Percentiles rank a stretch among this genome's conserved stretches.
Evolutionary conservation across 2,113 vertebrate genomes (phyloP).

Genomic region (Gymnarchus niloticus): DNA sequence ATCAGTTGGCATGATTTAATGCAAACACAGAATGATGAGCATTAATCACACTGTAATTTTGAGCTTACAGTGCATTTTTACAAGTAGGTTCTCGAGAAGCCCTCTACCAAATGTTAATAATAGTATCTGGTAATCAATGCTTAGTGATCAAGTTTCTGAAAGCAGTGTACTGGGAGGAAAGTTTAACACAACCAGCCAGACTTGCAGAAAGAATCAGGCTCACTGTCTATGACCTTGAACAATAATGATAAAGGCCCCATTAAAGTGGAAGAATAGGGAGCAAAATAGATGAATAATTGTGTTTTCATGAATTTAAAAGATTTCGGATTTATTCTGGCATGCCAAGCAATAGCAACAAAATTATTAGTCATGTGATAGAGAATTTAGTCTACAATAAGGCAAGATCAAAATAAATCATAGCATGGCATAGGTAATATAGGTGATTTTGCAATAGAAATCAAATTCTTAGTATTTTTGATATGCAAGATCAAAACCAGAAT

Average conservation of each 20-base stretch:
- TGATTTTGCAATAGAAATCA: background rate
- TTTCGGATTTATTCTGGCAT: background rate
- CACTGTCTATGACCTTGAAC: background rate
- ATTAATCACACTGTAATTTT: constrained; percentile 1
- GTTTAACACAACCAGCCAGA: background rate
- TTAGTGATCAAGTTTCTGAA: background rate
- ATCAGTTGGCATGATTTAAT: background rate
- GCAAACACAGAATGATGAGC: background rate
- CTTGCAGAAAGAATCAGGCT: background rate
- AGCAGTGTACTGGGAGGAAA: background rate
- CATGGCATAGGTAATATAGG: background rate
- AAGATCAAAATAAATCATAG: background rate
- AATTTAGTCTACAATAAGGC: background rate
- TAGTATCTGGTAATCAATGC: background rate
- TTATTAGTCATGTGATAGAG: background rate
- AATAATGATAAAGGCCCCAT: too few relatives aligned
- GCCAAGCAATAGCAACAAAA: too few relatives aligned
- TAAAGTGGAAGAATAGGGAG: background rate
- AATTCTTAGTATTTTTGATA: background rate
- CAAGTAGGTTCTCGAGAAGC: background rate
- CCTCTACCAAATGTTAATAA: background rate
- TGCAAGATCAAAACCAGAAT: background rate
- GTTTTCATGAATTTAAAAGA: background rate
- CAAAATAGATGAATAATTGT: background rate
- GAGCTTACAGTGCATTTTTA: background rate